Conservation (phyloP, 1,140 invertebrate species). For the Leptopilina boulardi region DNA sequence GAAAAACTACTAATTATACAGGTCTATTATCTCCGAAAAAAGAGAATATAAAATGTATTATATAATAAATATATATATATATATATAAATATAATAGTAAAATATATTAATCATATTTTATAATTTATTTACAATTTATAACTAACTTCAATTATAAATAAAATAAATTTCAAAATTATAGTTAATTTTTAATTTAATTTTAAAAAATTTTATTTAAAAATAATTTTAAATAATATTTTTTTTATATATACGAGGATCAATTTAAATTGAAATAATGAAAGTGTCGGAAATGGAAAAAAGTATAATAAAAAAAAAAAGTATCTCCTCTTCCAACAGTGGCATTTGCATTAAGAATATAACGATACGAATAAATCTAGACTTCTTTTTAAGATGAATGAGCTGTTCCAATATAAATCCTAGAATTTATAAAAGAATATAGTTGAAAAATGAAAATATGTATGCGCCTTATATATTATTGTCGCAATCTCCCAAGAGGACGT, state of each 20-base stretch:
- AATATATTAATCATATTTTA: no score
- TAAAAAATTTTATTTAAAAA: no score
- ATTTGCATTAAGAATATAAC: conserved; percentile 20
- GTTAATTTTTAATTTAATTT: no score
- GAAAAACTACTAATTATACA: neutral
- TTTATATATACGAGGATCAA: no score
- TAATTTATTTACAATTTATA: no score
- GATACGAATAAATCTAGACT: neutral
- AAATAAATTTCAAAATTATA: no score
- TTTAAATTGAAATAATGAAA: neutral
- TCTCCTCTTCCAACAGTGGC: neutral
- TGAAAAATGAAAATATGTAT: neutral
- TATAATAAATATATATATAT: no score
- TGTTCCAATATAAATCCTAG: conserved; percentile 6
- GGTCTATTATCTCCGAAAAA: neutral
- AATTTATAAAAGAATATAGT: neutral
- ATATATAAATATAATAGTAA: no score
- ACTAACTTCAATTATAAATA: no score
- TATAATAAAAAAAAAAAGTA: neutral
- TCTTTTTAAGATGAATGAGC: conserved; percentile 20
- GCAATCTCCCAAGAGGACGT: neutral
- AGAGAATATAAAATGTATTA: neutral
- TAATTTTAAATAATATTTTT: no score
- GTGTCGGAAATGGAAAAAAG: neutral
- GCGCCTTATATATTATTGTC: neutral